phyloP scores from a whole-genome alignment of 2,888 invertebrate genomes.

The Cataglyphis cursor region DNA sequence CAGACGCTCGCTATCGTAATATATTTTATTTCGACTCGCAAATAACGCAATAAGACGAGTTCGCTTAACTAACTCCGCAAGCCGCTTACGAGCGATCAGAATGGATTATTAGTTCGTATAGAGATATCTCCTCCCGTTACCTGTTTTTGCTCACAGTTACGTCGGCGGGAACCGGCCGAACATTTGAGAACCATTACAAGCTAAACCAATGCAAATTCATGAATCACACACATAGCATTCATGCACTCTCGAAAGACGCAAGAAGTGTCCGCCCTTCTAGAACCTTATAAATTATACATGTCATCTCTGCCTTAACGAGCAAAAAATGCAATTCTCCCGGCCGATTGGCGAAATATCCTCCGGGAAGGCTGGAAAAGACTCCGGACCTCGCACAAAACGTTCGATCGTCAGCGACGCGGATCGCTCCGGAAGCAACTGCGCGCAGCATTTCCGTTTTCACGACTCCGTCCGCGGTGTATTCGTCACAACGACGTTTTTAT shows the following conservation, averaged over 20 bases:
- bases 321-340: slow-evolving; percentile 13
- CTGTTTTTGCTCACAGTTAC: slow-evolving; percentile 42
- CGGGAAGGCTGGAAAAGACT: slow-evolving; percentile 16
- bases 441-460: slow-evolving; percentile 60
- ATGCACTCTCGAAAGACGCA: slow-evolving; percentile 44
- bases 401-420: neutral
- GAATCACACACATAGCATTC: slow-evolving; percentile 50
- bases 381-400: slow-evolving; percentile 3
- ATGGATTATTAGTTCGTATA: slow-evolving; percentile 57
- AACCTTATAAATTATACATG: slow-evolving; percentile 53
- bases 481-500: slow-evolving; percentile 62
- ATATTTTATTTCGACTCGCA: slow-evolving; percentile 69
- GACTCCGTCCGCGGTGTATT: slow-evolving; percentile 42
- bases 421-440: slow-evolving; percentile 47
- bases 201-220: slow-evolving; percentile 52
- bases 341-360: slow-evolving; percentile 25
- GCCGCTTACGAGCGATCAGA: slow-evolving; percentile 74
- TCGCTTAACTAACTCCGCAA: slow-evolving; percentile 72
- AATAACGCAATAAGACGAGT: slow-evolving; percentile 68
- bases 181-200: slow-evolving; percentile 65
- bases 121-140: slow-evolving; percentile 53
- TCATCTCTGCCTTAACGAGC: slow-evolving; percentile 47
- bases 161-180: slow-evolving; percentile 24
- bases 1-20: slow-evolving; percentile 66
- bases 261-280: slow-evolving; percentile 51